A percentile compares a stretch with the other conserved stretches of the same genome.
phyloP scores from a whole-genome alignment of 2,888 invertebrate species.

The Linnaemya vulpina region DNA sequence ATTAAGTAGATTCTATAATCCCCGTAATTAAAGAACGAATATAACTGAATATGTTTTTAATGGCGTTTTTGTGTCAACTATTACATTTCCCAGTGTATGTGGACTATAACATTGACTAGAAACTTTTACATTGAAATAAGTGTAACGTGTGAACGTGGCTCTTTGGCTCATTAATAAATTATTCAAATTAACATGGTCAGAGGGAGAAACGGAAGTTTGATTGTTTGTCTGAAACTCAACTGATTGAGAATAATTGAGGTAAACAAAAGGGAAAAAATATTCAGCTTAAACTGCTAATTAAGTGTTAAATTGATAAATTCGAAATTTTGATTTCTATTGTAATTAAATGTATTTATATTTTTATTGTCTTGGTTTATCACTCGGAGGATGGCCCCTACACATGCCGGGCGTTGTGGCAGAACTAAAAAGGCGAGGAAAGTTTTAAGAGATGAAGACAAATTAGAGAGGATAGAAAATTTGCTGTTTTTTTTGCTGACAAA shows the following conservation, averaged over 20 bases:
- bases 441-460: too few species aligned
- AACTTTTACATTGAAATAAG: conserved; percentile 24
- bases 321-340: not conserved
- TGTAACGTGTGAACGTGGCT: conserved; percentile 55
- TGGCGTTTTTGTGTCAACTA: not conserved
- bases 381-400: too few species aligned
- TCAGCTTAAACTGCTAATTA: not conserved
- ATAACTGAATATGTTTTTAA: too few species aligned
- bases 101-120: not conserved
- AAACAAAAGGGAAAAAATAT: not conserved
- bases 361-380: too few species aligned
- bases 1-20: too few species aligned
- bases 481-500: too few species aligned
- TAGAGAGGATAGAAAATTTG: too few species aligned
- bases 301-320: not conserved
- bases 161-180: conserved; percentile 48
- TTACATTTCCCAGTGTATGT: not conserved
- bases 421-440: too few species aligned
- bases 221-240: conserved; percentile 2
- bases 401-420: too few species aligned
- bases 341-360: too few species aligned
- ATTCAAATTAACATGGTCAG: conserved; percentile 20
- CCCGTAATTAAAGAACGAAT: too few species aligned
- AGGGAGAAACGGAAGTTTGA: conserved; percentile 37
- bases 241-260: conserved; percentile 12